Base-by-base conservation (phyloP, 2,888 invertebrate species). In the Trissolcus brochymenae region DNA sequence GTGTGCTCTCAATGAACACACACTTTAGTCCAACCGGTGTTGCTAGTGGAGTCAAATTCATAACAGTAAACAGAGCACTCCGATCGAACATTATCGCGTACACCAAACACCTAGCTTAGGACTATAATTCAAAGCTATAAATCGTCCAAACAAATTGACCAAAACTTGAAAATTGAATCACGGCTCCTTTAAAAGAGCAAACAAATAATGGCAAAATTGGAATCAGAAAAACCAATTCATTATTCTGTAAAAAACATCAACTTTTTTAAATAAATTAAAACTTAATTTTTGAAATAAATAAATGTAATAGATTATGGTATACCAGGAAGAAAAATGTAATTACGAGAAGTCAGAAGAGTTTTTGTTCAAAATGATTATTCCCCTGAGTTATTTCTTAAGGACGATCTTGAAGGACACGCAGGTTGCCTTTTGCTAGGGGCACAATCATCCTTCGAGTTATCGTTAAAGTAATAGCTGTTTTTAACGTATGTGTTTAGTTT, bases 361-460 rank as follows among this genome's bases (percentile, higher is more conserved):
- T 35, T 14, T 46, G 16, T 60, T 66, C 11, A 66, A 60, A 49
- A 60, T 55, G 59, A 59, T 61, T 67, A 67, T 67, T 73, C 66
- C 66, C 73, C 66, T 73, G 66, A 66, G 43, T 73, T 61, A 61
- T 73, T 73, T 50, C 73, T 73, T 61, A 51, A 73, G 66, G 74
- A 74, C 67, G 46, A 67, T 62, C 74, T 74, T 62, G 46, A 62
- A 67, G 74, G 62, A 67, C 57, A 67, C 40, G 35, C 67, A 16
- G 67, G 67, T 74, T 74, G 74, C 67, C 67, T 46, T 62, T 62
- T 35, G 74, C 57, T 25, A 67, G 74, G 74, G 62, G 74, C 74
- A 62, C 54, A 53, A 46, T 62, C 4, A 25, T 74, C 35, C 56
- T 67, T 61, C 35, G 49, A 13, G 46, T 59, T 55, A 56, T 43